A percentile compares a stretch with the other conserved stretches of the same genome.
These are phyloP conservation scores for Procambarus clarkii DNA, from an alignment of 1,140 invertebrate species.

Conservation along the genomic window DNA sequence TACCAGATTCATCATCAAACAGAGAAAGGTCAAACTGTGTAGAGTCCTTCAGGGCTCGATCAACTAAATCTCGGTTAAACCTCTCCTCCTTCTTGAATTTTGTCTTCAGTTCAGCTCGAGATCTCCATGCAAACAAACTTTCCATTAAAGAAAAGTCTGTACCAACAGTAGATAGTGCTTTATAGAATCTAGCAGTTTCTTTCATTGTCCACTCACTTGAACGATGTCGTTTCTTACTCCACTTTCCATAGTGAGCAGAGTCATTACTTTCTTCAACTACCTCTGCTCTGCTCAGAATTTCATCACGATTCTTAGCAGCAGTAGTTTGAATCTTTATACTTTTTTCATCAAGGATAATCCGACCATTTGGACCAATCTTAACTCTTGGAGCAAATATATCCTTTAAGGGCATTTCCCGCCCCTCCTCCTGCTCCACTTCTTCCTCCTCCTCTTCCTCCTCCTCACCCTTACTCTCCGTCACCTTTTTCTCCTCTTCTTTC, in stretches of 20 bases:
- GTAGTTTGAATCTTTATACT: conserved; percentile 81
- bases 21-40: conserved; percentile 78
- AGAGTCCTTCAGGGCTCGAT: conserved; percentile 78
- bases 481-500: not conserved
- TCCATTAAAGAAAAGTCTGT: conserved; percentile 93
- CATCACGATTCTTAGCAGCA: conserved; percentile 64
- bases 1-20: conserved; percentile 77
- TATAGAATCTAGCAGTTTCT: conserved; percentile 82
- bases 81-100: conserved; percentile 84
- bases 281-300: conserved; percentile 68
- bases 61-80: conserved; percentile 78
- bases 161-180: conserved; percentile 89
- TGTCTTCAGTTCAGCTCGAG: conserved; percentile 87
- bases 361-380: conserved; percentile 90
- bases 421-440: conserved; percentile 60
- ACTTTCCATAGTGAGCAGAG: conserved; percentile 61
- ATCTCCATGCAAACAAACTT: conserved; percentile 86
- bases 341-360: conserved; percentile 90
- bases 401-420: conserved; percentile 74
- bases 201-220: conserved; percentile 67
- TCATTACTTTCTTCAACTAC: conserved; percentile 67
- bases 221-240: conserved; percentile 68
- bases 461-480: not conserved
- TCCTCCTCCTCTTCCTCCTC: conserved; percentile 59
- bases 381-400: conserved; percentile 87